Evolutionary conservation across 2,113 vertebrate species (phyloP).

Genomic region (Pterophyllum scalare): DNA sequence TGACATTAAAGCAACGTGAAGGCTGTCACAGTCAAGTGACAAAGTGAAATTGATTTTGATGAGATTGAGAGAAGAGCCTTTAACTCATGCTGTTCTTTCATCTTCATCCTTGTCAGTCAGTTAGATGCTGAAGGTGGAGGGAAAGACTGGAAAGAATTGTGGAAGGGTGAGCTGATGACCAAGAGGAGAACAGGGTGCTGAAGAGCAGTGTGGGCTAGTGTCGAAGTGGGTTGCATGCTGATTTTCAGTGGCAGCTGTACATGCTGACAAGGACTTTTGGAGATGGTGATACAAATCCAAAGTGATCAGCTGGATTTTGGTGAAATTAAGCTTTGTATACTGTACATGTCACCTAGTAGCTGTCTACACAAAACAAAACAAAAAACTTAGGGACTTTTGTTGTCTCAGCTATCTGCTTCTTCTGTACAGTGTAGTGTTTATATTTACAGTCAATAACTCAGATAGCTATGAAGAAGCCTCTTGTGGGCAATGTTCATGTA

Average conservation of each 20-base stretch:
- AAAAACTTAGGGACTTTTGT: not conserved
- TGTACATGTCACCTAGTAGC: constrained; percentile 17
- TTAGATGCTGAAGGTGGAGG: constrained; percentile 3
- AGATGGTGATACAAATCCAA: constrained; percentile 74
- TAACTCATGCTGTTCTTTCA: constrained; percentile 44
- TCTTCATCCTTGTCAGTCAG: constrained; percentile 52
- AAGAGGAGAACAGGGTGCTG: constrained; percentile 17
- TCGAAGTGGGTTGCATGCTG: constrained; percentile 46
- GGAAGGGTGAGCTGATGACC: constrained; percentile 23
- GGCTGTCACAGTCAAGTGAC: constrained; percentile 54
- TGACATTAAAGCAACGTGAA: constrained; percentile 64
- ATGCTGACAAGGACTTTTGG: constrained; percentile 51
- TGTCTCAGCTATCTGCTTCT: not conserved
- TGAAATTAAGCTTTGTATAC: constrained; percentile 29
- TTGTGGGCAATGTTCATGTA: constrained; percentile 18
- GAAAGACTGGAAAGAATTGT: constrained; percentile 20
- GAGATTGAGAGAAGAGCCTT: constrained; percentile 43
- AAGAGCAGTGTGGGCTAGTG: constrained; percentile 38
- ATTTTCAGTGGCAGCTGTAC: constrained; percentile 66
- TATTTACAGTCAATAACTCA: not conserved
- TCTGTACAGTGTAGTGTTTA: not conserved
- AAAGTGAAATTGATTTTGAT: constrained; percentile 60
- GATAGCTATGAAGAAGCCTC: constrained; percentile 1
- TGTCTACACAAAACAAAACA: constrained; percentile 24
- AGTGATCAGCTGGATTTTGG: constrained; percentile 53